Conservation (phyloP, 2,113 vertebrate genomes). For the Cavia porcellus region DNA sequence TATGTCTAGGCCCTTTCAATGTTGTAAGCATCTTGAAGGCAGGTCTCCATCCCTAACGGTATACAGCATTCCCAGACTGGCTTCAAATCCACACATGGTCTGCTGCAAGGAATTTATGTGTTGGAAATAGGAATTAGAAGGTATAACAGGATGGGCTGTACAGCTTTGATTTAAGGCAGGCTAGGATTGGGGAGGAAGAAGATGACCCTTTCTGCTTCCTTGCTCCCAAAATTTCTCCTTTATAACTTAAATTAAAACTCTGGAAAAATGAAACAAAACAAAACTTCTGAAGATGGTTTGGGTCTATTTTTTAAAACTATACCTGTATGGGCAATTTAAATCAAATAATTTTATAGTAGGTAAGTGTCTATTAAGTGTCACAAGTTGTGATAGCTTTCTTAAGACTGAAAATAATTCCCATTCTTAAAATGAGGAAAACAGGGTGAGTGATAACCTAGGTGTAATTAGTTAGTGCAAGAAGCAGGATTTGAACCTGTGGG, state of each 20-base stretch:
- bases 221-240: background rate
- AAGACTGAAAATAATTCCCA: background rate
- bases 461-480: background rate
- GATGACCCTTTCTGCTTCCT: background rate
- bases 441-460: background rate
- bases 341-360: background rate
- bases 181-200: accelerated
- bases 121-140: background rate
- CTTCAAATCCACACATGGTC: background rate
- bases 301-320: background rate
- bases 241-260: background rate
- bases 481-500: background rate
- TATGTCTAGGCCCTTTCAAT: background rate
- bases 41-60: background rate
- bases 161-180: background rate
- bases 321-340: background rate
- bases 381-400: background rate
- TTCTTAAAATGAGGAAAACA: background rate
- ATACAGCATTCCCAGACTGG: background rate
- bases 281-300: background rate
- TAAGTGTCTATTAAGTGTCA: background rate
- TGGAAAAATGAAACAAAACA: background rate
- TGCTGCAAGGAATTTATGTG: background rate
- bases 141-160: background rate
- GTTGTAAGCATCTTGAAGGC: background rate